Evolutionary conservation across 2,113 vertebrate species (phyloP).

Genomic region (Stictonetta naevosa): DNA sequence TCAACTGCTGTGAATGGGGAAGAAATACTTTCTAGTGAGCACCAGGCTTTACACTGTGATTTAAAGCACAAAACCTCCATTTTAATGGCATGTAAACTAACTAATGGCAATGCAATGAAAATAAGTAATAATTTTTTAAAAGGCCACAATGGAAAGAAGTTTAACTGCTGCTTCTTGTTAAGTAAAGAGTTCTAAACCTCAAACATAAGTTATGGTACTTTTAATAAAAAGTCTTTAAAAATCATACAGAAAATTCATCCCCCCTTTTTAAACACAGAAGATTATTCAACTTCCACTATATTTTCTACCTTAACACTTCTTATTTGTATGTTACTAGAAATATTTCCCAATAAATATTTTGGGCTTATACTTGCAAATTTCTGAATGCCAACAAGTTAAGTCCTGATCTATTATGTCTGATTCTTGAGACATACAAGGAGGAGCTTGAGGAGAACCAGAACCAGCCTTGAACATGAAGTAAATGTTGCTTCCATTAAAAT

Average conservation of each 20-base stretch:
- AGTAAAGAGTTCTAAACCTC: neutral
- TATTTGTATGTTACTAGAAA: neutral
- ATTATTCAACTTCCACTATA: neutral
- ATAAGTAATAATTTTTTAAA: neutral
- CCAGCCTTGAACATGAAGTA: neutral
- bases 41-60: neutral
- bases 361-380: neutral
- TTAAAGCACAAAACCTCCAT: neutral
- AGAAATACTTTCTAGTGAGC: neutral
- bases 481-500: neutral
- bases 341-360: neutral
- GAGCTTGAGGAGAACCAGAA: neutral
- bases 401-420: neutral
- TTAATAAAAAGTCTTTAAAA: neutral
- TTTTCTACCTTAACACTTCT: neutral
- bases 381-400: neutral
- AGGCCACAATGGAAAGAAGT: neutral
- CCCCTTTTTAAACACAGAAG: neutral
- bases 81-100: neutral
- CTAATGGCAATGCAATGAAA: constrained; percentile 4
- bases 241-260: neutral
- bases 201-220: neutral
- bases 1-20: neutral
- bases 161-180: neutral
- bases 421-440: neutral